Base-by-base conservation (phyloP, 2,113 vertebrate species). In the Corythaixoides concolor region DNA sequence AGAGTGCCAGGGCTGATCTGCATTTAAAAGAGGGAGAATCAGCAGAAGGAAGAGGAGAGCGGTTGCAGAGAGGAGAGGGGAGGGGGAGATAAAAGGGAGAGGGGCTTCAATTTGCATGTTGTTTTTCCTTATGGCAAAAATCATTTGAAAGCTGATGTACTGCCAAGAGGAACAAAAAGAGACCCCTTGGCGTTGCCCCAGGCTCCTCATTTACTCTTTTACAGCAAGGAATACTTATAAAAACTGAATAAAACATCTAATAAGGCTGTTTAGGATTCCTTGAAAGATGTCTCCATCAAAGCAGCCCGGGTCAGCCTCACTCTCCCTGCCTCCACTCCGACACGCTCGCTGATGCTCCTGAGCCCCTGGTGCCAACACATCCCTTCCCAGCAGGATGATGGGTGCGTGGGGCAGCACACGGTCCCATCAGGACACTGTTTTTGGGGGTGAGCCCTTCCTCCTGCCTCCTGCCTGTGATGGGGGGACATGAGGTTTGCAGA, bases 131-230 rank as follows among this genome's bases (percentile, higher is more conserved):
- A 69, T 35, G 89, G 93, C 77, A 91, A 84, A 70, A 87, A 89
- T 87, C 15, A 76, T 93, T 94, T 90, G 90, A 97, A 94, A 95
- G 88, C 86, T 87, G 81, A 66, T 95, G 91, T 79, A 72, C 59
- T 87, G 91, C 90, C 89, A 74, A 85, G 59, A 90, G 89, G 90
- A 95, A 97, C 39, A 93, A 63, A 86, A 66, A 67, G 73, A 89
- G 43, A 82, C 89, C 95, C 89, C 33, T 49, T 74, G 91, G 95
- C 91, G n/a, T 52, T 27, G 93, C 97, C 94, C 83, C 85, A 76
- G 90, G 94, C 80, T 87, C 82, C 62, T 96, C 77, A 74, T 94
- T 92, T 93, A 49, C 73, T 89, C 58, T 63, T 85, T 78, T 45
- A 60, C 82, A 85, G 53, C 18, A 16, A 88, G 82, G 72, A 59